Conservation (phyloP, 2,113 vertebrate species). For the Acanthochromis polyacanthus region DNA sequence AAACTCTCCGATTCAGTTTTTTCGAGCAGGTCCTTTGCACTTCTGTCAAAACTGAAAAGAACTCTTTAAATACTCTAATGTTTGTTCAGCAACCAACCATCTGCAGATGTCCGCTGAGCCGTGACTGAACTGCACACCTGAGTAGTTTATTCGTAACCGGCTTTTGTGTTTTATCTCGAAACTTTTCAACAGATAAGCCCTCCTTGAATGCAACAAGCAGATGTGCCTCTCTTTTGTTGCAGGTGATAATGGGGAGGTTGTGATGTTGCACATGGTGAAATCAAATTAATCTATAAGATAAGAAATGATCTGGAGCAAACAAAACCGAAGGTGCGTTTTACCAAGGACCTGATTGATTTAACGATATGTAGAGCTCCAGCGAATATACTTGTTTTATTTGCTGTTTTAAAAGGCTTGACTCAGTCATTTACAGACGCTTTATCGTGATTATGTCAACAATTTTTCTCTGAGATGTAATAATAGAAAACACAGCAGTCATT, state of each 20-base stretch:
- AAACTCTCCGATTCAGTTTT: slow-evolving; percentile 25
- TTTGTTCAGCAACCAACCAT: slow-evolving; percentile 16
- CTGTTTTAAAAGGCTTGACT: neutral
- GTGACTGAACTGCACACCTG: slow-evolving; percentile 15
- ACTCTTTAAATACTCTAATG: slow-evolving; percentile 4
- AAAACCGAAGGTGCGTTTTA: neutral
- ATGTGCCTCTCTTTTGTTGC: neutral
- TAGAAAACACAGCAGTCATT: slow-evolving; percentile 17
- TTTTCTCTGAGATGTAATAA: neutral
- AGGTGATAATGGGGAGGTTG: neutral
- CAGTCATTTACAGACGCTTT: neutral
- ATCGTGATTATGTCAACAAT: neutral
- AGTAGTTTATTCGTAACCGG: slow-evolving; percentile 34
- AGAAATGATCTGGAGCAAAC: neutral
- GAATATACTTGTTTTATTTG: slow-evolving; percentile 4
- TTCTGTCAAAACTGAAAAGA: neutral
- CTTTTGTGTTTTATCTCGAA: slow-evolving; percentile 39
- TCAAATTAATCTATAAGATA: neutral
- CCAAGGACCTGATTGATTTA: neutral
- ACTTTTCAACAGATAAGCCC: slow-evolving; percentile 19
- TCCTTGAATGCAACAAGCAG: neutral
- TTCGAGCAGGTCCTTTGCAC: slow-evolving; percentile 8
- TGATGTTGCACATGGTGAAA: neutral
- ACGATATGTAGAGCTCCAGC: neutral
- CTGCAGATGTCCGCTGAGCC: neutral